Base-by-base conservation (phyloP, 1,140 invertebrate species). In the Pseudomyrmex flavicornis region DNA sequence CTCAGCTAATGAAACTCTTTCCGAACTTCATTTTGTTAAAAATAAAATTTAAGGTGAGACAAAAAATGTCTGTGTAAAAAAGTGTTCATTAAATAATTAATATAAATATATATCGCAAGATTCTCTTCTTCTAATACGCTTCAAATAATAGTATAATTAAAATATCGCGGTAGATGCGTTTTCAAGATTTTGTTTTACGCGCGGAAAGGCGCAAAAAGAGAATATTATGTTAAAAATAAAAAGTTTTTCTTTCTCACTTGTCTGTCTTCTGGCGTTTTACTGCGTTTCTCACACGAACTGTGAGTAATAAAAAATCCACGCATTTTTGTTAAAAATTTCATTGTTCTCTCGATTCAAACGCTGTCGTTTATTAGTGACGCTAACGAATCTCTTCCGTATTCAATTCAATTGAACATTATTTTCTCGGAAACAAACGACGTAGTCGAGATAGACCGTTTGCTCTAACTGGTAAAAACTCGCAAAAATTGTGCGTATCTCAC, bases 341-440 rank as follows among this genome's bases (percentile, higher is more conserved):
- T 80, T 70, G 66, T 72, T 70, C 44, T 10, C 65, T 17, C 35
- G 35, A 70, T 59, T 10, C 76, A 48, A 61, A 20, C 44, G 22
- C 46, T 56, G 35, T 79, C 17, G 54, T 70, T 70, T 80, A 66
- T 80, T 72, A 80, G n/a, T 12, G 20, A 48, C 20, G 46, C 65
- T 80, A 80, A 72, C 66, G 76, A 80, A 72, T 72, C 56, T 50
- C 46, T 44, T 50, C 44, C 20, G 22, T 7, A 17, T 68, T 13
- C 56, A 52, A 80, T 80, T 70, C 54, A 80, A 72, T 72, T 22
- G n/a, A 72, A 59, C 54, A 80, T 80, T 80, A 70, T 80, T 80
- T 80, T 72, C 12, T 12, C 20, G 20, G 44, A 70, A 72, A 80
- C 54, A 80, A 72, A 35, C 12, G 22, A 70, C 54, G 10, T 66